Evolutionary conservation across 2,888 invertebrate species (phyloP).

Genomic region (Stegana nigrithorax): DNA sequence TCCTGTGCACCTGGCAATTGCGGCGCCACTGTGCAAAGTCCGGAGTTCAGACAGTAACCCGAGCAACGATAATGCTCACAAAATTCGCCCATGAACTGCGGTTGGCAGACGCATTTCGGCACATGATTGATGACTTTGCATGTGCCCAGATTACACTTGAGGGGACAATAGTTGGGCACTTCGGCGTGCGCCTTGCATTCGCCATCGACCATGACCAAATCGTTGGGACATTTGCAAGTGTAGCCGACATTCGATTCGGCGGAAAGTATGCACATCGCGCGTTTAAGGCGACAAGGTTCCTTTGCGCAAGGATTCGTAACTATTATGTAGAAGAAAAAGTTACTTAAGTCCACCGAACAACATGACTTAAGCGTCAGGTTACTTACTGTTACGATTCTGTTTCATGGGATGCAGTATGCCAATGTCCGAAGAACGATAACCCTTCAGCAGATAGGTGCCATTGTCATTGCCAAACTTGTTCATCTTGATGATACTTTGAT

Average conservation of each 20-base stretch:
- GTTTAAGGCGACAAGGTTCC: constrained; percentile 72
- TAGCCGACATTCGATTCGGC: constrained; percentile 66
- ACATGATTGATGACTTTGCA: constrained; percentile 71
- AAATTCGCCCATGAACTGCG: constrained; percentile 74
- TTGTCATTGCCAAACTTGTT: constrained; percentile 76
- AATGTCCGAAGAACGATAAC: constrained; percentile 75
- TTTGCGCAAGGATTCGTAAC: constrained; percentile 73
- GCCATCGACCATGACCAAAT: constrained; percentile 66
- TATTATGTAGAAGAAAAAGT: constrained; percentile 38
- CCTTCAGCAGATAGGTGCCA: constrained; percentile 71
- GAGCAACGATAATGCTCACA: constrained; percentile 80
- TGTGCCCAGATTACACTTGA: constrained; percentile 74
- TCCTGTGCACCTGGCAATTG: constrained; percentile 56
- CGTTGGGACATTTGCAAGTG: constrained; percentile 73
- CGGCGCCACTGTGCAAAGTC: constrained; percentile 70
- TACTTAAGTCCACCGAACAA: too few species aligned
- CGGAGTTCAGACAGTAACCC: constrained; percentile 76
- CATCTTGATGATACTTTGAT: constrained; percentile 74
- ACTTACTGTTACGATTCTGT: constrained; percentile 71
- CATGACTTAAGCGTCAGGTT: not conserved
- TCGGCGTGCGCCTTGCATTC: constrained; percentile 61
- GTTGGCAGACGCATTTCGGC: constrained; percentile 75
- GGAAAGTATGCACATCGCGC: constrained; percentile 74
- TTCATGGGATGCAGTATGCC: constrained; percentile 77
- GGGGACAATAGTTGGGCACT: constrained; percentile 69